phyloP scores from a whole-genome alignment of 2,797 vertebrate genomes.

The Enteromius thamalakanensis region DNA sequence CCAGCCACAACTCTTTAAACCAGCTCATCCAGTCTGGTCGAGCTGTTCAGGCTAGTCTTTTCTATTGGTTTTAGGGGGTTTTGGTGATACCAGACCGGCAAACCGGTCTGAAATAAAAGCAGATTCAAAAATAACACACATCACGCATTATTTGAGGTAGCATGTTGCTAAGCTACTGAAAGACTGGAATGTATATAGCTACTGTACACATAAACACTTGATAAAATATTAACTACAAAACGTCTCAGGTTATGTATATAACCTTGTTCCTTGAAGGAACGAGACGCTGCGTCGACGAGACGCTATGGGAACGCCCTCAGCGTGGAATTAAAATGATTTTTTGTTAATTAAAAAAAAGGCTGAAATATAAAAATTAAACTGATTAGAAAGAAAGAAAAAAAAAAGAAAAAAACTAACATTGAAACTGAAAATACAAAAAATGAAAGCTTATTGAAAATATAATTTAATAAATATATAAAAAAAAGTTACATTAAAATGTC shows the following conservation, averaged over 20 bases:
- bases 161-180: background rate
- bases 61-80: background rate
- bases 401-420: background rate
- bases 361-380: too few relatives aligned
- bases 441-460: background rate
- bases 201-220: background rate
- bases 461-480: background rate
- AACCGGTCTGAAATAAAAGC: background rate
- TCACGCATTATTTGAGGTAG: background rate
- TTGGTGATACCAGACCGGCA: background rate
- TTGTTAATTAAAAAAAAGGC: background rate
- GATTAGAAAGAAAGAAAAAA: background rate
- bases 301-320: too few relatives aligned
- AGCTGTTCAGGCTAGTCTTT: background rate
- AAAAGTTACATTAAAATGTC: too few relatives aligned
- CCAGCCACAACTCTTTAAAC: background rate
- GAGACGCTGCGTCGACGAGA: too few relatives aligned
- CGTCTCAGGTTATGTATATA: too few relatives aligned
- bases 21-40: background rate
- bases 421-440: background rate
- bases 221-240: background rate
- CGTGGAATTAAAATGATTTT: background rate
- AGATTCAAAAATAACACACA: background rate
- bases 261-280: too few relatives aligned
- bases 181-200: background rate